Conservation (phyloP, 2,113 vertebrate species). For the Morone saxatilis region DNA sequence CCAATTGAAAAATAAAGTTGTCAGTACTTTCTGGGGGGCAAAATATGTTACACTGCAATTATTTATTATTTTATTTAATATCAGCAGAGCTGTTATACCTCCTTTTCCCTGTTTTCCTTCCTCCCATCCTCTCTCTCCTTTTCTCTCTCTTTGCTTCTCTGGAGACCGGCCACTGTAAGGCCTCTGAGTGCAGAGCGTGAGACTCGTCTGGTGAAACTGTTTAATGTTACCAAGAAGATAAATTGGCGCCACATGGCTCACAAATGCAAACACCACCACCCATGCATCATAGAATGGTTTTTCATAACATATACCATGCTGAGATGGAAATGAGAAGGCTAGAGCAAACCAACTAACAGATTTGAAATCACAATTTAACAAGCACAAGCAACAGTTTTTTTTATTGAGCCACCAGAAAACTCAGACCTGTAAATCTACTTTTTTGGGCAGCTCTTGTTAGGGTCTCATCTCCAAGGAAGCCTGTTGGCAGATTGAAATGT, state of each 20-base stretch:
- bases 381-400: background rate
- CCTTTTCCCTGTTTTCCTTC: background rate
- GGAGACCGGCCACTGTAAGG: slow-evolving; percentile 6
- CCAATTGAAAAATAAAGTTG: too few relatives aligned
- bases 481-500: slow-evolving; percentile 51
- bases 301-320: background rate
- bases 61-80: too few relatives aligned
- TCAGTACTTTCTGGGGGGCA: too few relatives aligned
- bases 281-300: background rate
- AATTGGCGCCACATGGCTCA: background rate
- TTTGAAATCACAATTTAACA: background rate
- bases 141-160: slow-evolving; percentile 4
- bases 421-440: slow-evolving; percentile 26
- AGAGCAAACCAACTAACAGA: background rate
- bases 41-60: too few relatives aligned
- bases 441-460: slow-evolving; percentile 21
- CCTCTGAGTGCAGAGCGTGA: slow-evolving; percentile 24
- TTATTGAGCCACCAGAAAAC: background rate
- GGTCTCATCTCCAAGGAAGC: slow-evolving; percentile 28
- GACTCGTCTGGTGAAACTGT: slow-evolving; percentile 23
- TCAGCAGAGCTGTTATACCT: background rate
- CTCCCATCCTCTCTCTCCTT: background rate
- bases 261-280: background rate
- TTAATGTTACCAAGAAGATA: slow-evolving; percentile 18
- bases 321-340: background rate